A percentile compares a stretch with the other conserved stretches of the same genome.
Evolutionary conservation across 2,888 invertebrate genomes (phyloP).

Genomic region (Xanthia icteritia): DNA sequence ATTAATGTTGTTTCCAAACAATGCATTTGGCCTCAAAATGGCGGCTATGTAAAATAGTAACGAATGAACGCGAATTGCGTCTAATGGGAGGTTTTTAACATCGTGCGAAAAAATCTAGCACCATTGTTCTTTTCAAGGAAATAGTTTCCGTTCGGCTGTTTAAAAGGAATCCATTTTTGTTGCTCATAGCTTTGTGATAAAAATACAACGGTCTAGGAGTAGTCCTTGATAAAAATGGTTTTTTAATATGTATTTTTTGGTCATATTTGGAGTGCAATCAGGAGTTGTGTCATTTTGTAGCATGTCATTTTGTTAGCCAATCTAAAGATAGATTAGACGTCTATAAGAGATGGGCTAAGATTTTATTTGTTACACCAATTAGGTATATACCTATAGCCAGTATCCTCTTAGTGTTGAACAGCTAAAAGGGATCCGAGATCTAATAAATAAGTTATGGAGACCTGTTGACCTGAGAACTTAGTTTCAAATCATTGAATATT

Average conservation of each 20-base stretch:
- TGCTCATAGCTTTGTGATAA: conserved; percentile 38
- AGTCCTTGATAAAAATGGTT: conserved; percentile 32
- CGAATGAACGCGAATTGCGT: conserved; percentile 79
- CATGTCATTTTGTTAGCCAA: neutral
- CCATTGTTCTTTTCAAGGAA: conserved; percentile 81
- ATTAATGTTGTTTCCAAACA: conserved; percentile 74
- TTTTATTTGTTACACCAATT: conserved; percentile 1
- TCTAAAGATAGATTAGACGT: neutral
- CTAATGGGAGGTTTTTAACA: conserved; percentile 79
- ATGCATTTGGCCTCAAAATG: conserved; percentile 71
- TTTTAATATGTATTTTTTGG: conserved; percentile 18
- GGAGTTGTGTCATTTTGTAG: conserved; percentile 12
- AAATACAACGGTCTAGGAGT: conserved; percentile 26
- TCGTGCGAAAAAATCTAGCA: conserved; percentile 83
- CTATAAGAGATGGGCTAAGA: neutral
- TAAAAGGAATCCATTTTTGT: conserved; percentile 39
- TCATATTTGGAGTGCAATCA: conserved; percentile 3
- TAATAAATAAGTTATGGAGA: conserved; percentile 32
- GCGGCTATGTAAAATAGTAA: conserved; percentile 72
- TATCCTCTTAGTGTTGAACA: conserved; percentile 3
- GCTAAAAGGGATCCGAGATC: conserved; percentile 16
- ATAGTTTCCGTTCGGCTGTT: conserved; percentile 64
- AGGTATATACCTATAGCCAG: neutral
- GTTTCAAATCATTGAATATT: conserved; percentile 46
- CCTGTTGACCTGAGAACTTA: conserved; percentile 31